Evolutionary conservation across 2,113 vertebrate species (phyloP).

Genomic region (Alces alces): DNA sequence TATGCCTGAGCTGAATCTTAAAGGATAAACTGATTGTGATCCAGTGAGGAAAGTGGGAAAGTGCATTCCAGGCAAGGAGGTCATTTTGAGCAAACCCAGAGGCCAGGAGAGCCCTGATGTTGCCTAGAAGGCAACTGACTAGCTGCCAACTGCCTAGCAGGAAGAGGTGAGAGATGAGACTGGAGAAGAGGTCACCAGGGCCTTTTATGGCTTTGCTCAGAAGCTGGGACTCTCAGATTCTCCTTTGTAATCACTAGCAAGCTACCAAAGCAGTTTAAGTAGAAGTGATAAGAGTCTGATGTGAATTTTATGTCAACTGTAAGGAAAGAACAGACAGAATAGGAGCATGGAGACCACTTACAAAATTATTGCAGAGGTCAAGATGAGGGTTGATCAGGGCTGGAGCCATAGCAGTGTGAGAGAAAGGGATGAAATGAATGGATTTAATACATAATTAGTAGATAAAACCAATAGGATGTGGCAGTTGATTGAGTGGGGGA

Average conservation of each 20-base stretch:
- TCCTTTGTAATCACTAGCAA: not conserved
- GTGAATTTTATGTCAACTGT: not conserved
- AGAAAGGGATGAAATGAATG: not conserved
- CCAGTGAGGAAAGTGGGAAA: not conserved
- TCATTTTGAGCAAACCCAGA: not conserved
- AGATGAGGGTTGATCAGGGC: not conserved
- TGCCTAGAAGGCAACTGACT: not conserved
- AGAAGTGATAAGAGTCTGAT: not conserved
- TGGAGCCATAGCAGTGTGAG: not conserved
- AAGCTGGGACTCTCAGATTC: not conserved
- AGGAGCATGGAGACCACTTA: not conserved
- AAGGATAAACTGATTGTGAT: not conserved
- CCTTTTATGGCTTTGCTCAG: not conserved
- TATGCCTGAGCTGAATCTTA: not conserved
- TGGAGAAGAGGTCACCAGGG: not conserved
- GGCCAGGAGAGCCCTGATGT: not conserved
- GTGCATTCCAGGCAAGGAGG: not conserved
- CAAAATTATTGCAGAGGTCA: not conserved
- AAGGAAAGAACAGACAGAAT: not conserved
- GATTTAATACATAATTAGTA: not conserved
- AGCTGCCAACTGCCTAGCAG: not conserved
- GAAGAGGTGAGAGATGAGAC: not conserved
- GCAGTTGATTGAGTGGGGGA: not conserved
- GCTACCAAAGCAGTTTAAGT: not conserved
- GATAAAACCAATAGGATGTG: not conserved